Evolutionary conservation across 2,113 vertebrate genomes (phyloP).

Genomic region (Sula dactylatra): DNA sequence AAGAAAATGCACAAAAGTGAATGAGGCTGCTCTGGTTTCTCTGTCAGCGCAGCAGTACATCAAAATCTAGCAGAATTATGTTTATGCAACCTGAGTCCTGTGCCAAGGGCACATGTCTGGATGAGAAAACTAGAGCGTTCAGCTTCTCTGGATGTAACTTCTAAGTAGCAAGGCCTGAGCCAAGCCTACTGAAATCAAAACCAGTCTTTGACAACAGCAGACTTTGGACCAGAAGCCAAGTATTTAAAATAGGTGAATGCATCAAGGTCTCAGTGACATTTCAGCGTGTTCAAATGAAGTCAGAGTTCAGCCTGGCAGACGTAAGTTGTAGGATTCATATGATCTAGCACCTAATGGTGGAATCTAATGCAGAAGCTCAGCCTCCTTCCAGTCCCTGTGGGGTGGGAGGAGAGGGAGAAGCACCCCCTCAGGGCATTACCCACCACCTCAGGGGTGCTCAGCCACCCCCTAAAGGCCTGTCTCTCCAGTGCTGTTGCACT

Average conservation of each 20-base stretch:
- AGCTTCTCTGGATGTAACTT: not conserved
- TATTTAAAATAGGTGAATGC: not conserved
- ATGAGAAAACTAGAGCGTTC: not conserved
- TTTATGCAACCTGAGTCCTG: not conserved
- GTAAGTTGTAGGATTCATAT: not conserved
- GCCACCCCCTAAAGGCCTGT: too few species aligned
- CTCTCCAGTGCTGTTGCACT: not conserved
- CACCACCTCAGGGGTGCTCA: rapidly evolving
- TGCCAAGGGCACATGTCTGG: not conserved
- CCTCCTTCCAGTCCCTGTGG: not conserved
- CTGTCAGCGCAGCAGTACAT: not conserved
- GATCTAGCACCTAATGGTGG: not conserved
- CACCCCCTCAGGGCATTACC: not conserved
- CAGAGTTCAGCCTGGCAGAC: not conserved
- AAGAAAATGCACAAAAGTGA: not conserved
- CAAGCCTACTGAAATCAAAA: not conserved
- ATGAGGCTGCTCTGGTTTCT: not conserved
- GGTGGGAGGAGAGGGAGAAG: not conserved
- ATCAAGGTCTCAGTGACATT: not conserved
- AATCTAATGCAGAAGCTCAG: not conserved
- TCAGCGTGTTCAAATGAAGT: not conserved
- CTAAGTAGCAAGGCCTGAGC: not conserved
- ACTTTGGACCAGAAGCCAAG: not conserved
- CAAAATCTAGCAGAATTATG: not conserved
- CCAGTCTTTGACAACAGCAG: not conserved